Base-by-base conservation (phyloP, 2,797 vertebrate species). In the Aselliscus stoliczkanus region DNA sequence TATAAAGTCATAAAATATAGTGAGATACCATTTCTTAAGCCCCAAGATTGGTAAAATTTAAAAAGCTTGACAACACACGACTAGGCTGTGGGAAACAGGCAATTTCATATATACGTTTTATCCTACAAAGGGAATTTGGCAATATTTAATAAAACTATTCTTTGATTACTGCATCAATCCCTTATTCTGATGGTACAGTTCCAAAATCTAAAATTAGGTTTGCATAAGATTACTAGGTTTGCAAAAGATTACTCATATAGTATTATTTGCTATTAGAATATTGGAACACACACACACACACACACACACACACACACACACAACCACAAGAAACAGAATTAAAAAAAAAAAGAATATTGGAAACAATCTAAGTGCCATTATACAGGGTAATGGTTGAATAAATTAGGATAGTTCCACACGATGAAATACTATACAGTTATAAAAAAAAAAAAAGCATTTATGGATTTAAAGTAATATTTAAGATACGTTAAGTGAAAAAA, bases 1-100 rank as follows among this genome's bases (percentile, higher is more conserved):
- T 39, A 29, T 58, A 80, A 83, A 42, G 31, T 14, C 29, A 62
- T 14, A 88, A 86, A 87, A 90, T 37, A 88, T 4, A 73, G 44
- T 77, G 39, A 97, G 39, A 91, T 52, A 73, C 39, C 18, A 87
- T 89, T 86, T 83, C 47, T 93, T 82, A 97, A 86, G 11, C 29
- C 8, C 4, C 9, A 27, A 86, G 18, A 82, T 29, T 47, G 15
- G 39, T 58, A 83, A 87, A 81, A 84, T 8, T 25, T 80, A 65
- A 91, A 70, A 96, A 83, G 34, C 14, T 23, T 72, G 14, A 77
- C 29, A 93, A 79, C 10, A 82, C 2, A 52, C 3, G 37, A 29
- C 15, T 92, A 82, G 13, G 29, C 9, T 88, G 7, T 42, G 34
- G 52, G 44, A 87, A 92, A 83, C 3, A 56, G 20, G 34, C 23